phyloP scores from a whole-genome alignment of 2,888 invertebrate species.

The Drosophila basisetae region DNA sequence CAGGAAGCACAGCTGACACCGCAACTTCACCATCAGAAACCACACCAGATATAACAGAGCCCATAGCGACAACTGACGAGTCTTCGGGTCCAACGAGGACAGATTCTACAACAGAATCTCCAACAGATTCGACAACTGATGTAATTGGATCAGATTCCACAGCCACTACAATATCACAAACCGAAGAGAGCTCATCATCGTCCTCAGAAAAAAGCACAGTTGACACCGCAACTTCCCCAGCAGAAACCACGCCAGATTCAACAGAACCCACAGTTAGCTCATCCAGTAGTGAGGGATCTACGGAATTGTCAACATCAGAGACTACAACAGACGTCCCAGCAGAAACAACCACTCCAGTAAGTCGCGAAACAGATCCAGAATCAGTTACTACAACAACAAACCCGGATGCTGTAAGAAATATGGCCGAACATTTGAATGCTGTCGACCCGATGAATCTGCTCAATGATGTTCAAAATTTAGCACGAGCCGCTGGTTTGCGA shows the following conservation, averaged over 20 bases:
- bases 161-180: background rate
- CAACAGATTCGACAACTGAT: background rate
- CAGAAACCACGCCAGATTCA: background rate
- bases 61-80: background rate
- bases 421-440: background rate
- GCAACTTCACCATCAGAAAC: background rate
- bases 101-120: constrained; percentile 2
- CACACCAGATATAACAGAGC: background rate
- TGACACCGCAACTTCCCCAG: background rate
- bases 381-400: background rate
- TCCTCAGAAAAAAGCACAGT: background rate
- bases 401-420: background rate
- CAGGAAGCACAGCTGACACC: background rate
- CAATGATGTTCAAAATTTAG: background rate
- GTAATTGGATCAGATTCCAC: constrained; percentile 1
- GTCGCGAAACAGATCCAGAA: background rate
- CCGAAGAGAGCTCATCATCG: background rate
- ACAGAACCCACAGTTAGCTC: background rate
- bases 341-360: background rate
- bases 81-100: background rate
- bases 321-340: too few relatives aligned
- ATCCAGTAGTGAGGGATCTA: background rate
- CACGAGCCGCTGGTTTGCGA: constrained; percentile 4
- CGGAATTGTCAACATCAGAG: background rate
- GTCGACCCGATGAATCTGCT: too few relatives aligned